Evolutionary conservation across 2,888 invertebrate species (phyloP), one percentile per base, ranked within the genome.

Genomic region (Diadegma fenestrale): DNA sequence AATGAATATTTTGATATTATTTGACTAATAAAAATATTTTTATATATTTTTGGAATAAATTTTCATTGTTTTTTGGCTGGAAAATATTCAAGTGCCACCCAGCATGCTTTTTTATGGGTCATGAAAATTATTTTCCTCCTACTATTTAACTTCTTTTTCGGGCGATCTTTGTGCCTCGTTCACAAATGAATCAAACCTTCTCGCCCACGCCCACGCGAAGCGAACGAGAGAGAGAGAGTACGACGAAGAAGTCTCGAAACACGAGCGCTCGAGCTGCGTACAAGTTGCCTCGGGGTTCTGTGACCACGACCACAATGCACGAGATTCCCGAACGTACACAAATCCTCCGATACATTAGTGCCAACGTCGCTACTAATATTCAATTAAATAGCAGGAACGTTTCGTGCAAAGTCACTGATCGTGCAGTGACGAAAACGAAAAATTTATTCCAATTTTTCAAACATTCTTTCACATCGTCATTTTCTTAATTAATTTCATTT

Each of bases 121-220:
- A 5, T 41, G 66, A 68, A 68, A 33, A 43, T 43, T 2, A 68
- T 68, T 68, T 68, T 68, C 43, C 66, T 68, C 22, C 14, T 68
- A 43, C 48, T 64, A 41, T 43, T 63, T 75, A 30, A 45, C 75
- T 63, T 63, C 37, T 37, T 64, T 64, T 64, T 41, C 41, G 33
- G 33, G 12, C 19, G 37, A 26, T n/a, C 37, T 71, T 43, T 51
- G 54, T 71, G 45, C 41, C 64, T 45, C 81, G 75, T 73, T 76
- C 72, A 83, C 87, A 82, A 86, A 86, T 87, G 86, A 87, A 87
- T 87, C 84, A 82, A 87, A 86, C 78, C 80, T 41, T 68, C 68
- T 82, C 86, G 84, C 84, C 84, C 83, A 87, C 87, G 85, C 85
- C 75, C 71, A 71, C 68, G 76, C 71, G 41, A 37, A 37, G 76